Conservation (phyloP, 2,888 invertebrate species). For the Keiferia lycopersicella region DNA sequence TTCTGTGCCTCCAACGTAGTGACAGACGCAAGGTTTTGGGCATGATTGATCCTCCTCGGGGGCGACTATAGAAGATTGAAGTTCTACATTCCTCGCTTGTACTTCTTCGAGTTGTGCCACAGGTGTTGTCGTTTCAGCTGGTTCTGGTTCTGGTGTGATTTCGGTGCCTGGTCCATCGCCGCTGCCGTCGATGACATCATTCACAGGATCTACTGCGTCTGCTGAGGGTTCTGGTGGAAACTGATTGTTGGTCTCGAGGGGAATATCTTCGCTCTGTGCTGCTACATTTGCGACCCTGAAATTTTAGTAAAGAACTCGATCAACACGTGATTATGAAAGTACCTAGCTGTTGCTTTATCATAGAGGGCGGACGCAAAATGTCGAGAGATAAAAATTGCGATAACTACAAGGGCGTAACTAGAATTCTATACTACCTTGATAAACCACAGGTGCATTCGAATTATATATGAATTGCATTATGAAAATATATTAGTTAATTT, state of each 20-base stretch:
- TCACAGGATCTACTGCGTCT: slow-evolving; percentile 50
- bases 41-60: slow-evolving; percentile 44
- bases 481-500: too few relatives aligned
- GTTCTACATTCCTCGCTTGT: slow-evolving; percentile 36
- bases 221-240: slow-evolving; percentile 63
- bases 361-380: slow-evolving; percentile 65
- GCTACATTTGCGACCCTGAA: slow-evolving; percentile 50
- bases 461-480: neutral
- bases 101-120: slow-evolving; percentile 54
- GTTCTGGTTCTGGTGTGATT: slow-evolving; percentile 43
- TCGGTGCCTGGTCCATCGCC: slow-evolving; percentile 55
- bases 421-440: slow-evolving; percentile 33
- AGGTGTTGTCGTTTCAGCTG: slow-evolving; percentile 30
- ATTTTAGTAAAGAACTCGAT: slow-evolving; percentile 38
- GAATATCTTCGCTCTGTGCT: slow-evolving; percentile 62
- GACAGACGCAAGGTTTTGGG: slow-evolving; percentile 64
- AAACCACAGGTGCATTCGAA: neutral
- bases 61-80: slow-evolving; percentile 39
- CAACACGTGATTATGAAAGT: slow-evolving; percentile 60
- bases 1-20: slow-evolving; percentile 55
- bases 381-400: slow-evolving; percentile 68
- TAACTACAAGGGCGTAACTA: slow-evolving; percentile 65
- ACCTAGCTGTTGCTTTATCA: slow-evolving; percentile 57
- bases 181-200: slow-evolving; percentile 54
- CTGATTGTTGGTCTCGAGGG: slow-evolving; percentile 66